Percentiles rank a stretch among this genome's conserved stretches.
Evolutionary conservation across 2,797 vertebrate species (phyloP).

Genomic region (Dendrocincla fuliginosa): DNA sequence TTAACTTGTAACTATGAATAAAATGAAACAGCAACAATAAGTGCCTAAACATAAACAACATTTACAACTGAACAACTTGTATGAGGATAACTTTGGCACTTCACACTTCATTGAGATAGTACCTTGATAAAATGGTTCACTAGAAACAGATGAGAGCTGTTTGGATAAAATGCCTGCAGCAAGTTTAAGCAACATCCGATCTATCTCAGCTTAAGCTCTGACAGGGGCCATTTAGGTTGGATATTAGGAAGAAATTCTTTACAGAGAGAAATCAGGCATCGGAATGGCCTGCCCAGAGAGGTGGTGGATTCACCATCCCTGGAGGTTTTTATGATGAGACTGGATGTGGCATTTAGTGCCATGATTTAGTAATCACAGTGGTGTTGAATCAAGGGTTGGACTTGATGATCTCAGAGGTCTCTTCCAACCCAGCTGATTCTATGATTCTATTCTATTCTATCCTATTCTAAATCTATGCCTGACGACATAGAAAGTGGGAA

Average conservation of each 20-base stretch:
- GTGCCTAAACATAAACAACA: background rate
- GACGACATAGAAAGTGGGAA: constrained; percentile 5
- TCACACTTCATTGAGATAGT: constrained; percentile 58
- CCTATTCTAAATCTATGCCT: background rate
- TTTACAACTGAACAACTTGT: constrained; percentile 11
- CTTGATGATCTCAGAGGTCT: too few relatives aligned
- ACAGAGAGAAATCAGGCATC: too few relatives aligned
- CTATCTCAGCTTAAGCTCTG: background rate
- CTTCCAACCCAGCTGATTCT: too few relatives aligned
- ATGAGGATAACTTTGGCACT: constrained; percentile 13
- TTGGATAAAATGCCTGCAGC: constrained; percentile 41
- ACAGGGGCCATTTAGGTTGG: too few relatives aligned
- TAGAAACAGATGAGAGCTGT: constrained; percentile 59
- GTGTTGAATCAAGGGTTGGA: too few relatives aligned
- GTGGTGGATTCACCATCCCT: too few relatives aligned
- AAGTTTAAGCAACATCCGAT: constrained; percentile 32
- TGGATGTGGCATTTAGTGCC: too few relatives aligned
- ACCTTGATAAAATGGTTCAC: constrained; percentile 64
- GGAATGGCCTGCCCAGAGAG: too few relatives aligned
- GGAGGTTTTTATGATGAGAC: too few relatives aligned
- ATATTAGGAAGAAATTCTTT: too few relatives aligned
- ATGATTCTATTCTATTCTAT: too few relatives aligned
- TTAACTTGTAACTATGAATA: background rate
- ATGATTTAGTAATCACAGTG: too few relatives aligned
- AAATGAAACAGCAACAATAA: background rate